Conservation (phyloP, 2,113 vertebrate species). For the Serranochromis macrocephalus region DNA sequence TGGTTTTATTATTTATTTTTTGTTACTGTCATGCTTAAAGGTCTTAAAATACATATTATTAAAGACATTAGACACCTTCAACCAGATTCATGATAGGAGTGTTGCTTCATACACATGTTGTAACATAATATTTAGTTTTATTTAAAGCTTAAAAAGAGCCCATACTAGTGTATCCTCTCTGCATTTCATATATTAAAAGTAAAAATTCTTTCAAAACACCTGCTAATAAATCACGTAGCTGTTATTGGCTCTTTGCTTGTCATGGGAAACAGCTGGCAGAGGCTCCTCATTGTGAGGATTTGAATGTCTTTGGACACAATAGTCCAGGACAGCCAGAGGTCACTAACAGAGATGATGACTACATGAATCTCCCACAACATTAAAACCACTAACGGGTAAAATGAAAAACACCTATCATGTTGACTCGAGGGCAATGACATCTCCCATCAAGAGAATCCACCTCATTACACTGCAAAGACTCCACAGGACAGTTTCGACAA, state of each 20-base stretch:
- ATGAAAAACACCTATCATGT: background rate
- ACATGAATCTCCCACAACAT: background rate
- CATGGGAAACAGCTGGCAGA: background rate
- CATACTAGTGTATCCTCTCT: background rate
- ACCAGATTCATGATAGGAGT: background rate
- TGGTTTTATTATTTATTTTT: background rate
- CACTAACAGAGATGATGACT: background rate
- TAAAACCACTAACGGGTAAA: background rate
- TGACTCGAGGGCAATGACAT: background rate
- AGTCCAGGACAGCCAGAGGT: background rate
- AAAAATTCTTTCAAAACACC: background rate
- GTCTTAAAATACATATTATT: background rate
- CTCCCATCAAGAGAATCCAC: background rate
- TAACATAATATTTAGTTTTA: background rate
- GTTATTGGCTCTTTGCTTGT: background rate
- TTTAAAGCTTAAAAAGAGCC: fast-evolving
- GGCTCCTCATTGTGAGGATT: background rate
- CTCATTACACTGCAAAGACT: background rate
- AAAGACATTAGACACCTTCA: background rate
- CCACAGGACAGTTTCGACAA: background rate
- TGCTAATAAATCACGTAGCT: background rate
- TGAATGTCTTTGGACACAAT: background rate
- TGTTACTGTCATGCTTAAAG: background rate
- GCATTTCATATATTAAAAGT: background rate
- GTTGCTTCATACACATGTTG: background rate